Evolutionary conservation across 2,888 invertebrate species (phyloP).

Genomic region (Tinea pellionella): DNA sequence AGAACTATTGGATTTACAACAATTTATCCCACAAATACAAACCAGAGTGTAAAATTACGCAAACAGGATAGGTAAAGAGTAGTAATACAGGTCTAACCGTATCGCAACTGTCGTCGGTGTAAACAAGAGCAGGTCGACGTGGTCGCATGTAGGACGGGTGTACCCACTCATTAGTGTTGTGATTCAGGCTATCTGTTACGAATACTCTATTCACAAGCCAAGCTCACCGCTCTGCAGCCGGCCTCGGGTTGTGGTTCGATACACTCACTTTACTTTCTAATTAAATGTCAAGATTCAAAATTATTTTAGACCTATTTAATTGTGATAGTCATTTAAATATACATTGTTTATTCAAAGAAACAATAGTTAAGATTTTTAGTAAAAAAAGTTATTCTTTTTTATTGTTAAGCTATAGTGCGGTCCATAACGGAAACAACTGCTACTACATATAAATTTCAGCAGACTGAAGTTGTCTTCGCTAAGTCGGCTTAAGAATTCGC

Average conservation of each 20-base stretch:
- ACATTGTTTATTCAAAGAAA: too few species aligned
- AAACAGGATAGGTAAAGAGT: background rate
- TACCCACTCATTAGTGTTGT: conserved; percentile 11
- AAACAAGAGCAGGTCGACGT: background rate
- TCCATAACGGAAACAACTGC: too few species aligned
- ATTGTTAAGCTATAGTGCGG: too few species aligned
- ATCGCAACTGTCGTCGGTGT: conserved; percentile 40
- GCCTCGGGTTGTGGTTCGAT: background rate
- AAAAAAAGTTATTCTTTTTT: too few species aligned
- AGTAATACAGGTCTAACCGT: conserved; percentile 27
- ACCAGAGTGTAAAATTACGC: background rate
- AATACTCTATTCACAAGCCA: background rate
- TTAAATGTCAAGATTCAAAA: background rate
- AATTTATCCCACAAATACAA: too few species aligned
- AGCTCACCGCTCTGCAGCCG: background rate
- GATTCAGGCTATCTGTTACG: conserved; percentile 7
- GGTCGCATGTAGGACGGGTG: background rate
- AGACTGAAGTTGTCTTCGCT: too few species aligned
- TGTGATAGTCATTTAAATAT: too few species aligned
- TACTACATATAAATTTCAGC: too few species aligned
- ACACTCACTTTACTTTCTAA: background rate
- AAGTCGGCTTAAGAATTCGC: too few species aligned
- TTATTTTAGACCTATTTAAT: too few species aligned
- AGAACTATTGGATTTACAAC: too few species aligned
- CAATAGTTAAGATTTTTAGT: too few species aligned